phyloP scores from a whole-genome alignment of 2,888 invertebrate genomes.

The Fragum fragum region DNA sequence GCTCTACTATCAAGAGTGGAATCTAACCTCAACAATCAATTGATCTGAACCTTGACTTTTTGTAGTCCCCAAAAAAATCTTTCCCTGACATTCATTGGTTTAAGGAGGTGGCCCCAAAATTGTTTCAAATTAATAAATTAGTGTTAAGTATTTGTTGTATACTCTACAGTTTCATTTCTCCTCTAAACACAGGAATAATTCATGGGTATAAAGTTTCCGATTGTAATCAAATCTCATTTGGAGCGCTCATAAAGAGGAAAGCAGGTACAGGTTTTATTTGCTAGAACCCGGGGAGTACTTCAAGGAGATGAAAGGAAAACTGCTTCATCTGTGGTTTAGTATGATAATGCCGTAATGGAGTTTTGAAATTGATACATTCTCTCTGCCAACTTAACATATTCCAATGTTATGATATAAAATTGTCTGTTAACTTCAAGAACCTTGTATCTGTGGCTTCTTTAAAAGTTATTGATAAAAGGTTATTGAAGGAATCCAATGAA shows the following conservation, averaged over 20 bases:
- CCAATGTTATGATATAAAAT: neutral
- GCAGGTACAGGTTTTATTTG: conserved; percentile 26
- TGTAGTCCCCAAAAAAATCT: neutral
- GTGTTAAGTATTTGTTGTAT: conserved; percentile 31
- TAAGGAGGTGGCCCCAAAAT: conserved; percentile 4
- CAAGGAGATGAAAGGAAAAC: conserved; percentile 1
- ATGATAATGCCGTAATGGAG: neutral
- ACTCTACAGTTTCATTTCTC: conserved; percentile 18
- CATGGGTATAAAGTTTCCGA: conserved; percentile 23
- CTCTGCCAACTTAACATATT: neutral
- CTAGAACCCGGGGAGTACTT: conserved; percentile 7
- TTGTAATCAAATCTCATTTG: conserved; percentile 27
- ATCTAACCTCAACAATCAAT: no score
- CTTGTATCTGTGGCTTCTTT: no score
- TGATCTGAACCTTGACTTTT: neutral
- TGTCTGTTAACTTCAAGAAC: no score
- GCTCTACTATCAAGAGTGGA: no score
- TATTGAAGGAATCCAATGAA: no score
- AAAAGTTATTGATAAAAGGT: no score
- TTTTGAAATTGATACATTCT: neutral
- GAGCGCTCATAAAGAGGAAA: conserved; percentile 19
- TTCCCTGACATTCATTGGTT: conserved; percentile 20
- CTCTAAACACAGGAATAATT: conserved; percentile 25
- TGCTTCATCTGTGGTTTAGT: neutral
- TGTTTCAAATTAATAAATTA: conserved; percentile 32